Base-by-base conservation (phyloP, 2,797 vertebrate genomes). In the Pyrocephalus nanus region DNA sequence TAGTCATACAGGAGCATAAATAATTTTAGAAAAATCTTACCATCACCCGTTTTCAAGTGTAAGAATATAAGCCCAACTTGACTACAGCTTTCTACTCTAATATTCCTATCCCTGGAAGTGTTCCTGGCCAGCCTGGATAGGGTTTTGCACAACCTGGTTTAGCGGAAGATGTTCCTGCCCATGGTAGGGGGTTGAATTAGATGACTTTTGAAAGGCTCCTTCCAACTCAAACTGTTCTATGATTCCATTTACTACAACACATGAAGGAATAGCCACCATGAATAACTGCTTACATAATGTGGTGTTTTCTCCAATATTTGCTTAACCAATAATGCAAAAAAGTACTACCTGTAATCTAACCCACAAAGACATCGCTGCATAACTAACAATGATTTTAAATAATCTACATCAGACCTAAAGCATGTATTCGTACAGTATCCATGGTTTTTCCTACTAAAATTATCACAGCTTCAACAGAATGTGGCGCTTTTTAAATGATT, bases 401-500 rank as follows among this genome's bases (percentile, higher is more conserved):
- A 55, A 64, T 10, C 40, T 42, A 38, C 7, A 34, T n/a, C 45
- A 58, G 50, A 50, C 51, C 47, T 54, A 71, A 74, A 67, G 25
- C 12, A 32, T 32, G 51, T 51, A 66, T 62, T 74, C 12, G 23
- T 19, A 43, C 9, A 25, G 8, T 15, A 57, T 2, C 42, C 34
- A 53, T 5, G 0, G 1, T 18, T 55, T 79, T 57, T 48, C 65
- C 53, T 48, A 47, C 14, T 27, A 71, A 58, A 62, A 87, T 71
- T 19, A 57, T 29, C n/a, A 38, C 2, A 61, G 22, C 15, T 78
- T 71, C 30, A n/a, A 30, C 6, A 80, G 53, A 60, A 74, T 3
- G 36, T 1, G 50, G n/a, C 0, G 0, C 29, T 85, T 85, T 9
- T 13, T 0, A 42, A 79, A 40, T 27, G 1, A 53, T 14, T 84